These are phyloP conservation scores for Icerya purchasi DNA, from an alignment of 2,888 invertebrate genomes.

Conservation along the genomic window DNA sequence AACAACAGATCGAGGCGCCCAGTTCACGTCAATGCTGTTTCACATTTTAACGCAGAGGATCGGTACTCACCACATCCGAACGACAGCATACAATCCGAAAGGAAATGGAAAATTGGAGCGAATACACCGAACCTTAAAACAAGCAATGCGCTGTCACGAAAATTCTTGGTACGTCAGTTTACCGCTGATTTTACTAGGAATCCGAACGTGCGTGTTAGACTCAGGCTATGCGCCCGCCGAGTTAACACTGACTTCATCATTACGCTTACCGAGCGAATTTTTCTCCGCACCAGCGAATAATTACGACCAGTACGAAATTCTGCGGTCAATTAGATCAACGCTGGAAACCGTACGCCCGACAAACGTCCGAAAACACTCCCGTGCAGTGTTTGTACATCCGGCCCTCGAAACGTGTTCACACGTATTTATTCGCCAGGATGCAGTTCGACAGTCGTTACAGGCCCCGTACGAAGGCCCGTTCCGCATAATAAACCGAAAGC, in stretches of 20 bases:
- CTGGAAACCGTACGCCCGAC: background rate
- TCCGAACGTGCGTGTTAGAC: slow-evolving; percentile 7
- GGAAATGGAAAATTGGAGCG: slow-evolving; percentile 13
- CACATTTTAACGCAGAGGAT: background rate
- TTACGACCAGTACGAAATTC: background rate
- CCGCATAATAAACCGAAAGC: slow-evolving; percentile 2
- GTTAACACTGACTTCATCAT: background rate
- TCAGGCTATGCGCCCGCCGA: background rate
- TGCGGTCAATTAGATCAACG: background rate
- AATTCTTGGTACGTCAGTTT: background rate
- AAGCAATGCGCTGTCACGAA: slow-evolving; percentile 10
- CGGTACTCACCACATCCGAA: background rate
- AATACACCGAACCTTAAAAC: slow-evolving; percentile 9
- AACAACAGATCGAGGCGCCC: slow-evolving; percentile 24
- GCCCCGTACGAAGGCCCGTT: slow-evolving; percentile 13
- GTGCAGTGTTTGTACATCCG: background rate
- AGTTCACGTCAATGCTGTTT: slow-evolving; percentile 24
- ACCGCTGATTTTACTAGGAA: slow-evolving; percentile 10
- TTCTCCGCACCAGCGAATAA: background rate
- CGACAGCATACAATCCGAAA: slow-evolving; percentile 12
- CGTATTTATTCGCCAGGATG: slow-evolving; percentile 11
- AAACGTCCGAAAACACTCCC: background rate
- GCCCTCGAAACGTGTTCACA: slow-evolving; percentile 7
- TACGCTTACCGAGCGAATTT: slow-evolving; percentile 1
- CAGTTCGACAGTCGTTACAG: slow-evolving; percentile 9